These are phyloP conservation scores for Piliocolobus tephrosceles DNA, from an alignment of 2,113 vertebrate genomes.

Conservation along the genomic window DNA sequence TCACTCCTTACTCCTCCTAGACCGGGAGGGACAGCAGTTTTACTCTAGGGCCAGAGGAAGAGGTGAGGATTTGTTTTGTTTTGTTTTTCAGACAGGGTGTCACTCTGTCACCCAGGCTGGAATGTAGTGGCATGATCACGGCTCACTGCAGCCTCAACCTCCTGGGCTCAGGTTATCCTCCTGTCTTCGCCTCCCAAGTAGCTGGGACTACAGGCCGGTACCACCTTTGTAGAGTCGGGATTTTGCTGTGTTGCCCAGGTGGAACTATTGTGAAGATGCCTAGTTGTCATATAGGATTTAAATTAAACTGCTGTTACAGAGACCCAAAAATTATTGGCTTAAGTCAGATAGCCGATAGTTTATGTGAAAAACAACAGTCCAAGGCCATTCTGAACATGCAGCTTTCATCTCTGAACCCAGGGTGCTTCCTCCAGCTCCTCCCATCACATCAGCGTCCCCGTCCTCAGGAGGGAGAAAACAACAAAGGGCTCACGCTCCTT, in stretches of 20 bases:
- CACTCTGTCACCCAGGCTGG: not conserved
- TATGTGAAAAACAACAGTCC: not conserved
- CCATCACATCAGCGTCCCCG: not conserved
- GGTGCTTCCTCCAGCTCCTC: not conserved
- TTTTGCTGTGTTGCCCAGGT: not conserved
- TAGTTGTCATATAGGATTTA: not conserved
- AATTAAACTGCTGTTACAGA: not conserved
- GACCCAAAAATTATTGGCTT: not conserved
- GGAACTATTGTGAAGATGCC: not conserved
- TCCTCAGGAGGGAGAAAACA: not conserved
- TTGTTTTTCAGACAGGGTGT: not conserved
- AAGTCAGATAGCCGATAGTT: not conserved
- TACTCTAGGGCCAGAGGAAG: not conserved
- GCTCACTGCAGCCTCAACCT: not conserved
- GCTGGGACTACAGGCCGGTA: too few relatives aligned
- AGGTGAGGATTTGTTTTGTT: too few relatives aligned
- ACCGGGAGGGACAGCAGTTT: not conserved
- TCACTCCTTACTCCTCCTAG: not conserved
- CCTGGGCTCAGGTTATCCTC: too few relatives aligned
- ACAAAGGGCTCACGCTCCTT: not conserved
- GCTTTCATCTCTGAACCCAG: not conserved
- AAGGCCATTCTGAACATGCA: rapidly evolving
- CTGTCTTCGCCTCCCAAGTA: too few relatives aligned
- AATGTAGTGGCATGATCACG: not conserved
- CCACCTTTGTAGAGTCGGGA: too few relatives aligned